Base-by-base conservation (phyloP, 2,888 invertebrate genomes). In the Drosophila parthenogenetica region DNA sequence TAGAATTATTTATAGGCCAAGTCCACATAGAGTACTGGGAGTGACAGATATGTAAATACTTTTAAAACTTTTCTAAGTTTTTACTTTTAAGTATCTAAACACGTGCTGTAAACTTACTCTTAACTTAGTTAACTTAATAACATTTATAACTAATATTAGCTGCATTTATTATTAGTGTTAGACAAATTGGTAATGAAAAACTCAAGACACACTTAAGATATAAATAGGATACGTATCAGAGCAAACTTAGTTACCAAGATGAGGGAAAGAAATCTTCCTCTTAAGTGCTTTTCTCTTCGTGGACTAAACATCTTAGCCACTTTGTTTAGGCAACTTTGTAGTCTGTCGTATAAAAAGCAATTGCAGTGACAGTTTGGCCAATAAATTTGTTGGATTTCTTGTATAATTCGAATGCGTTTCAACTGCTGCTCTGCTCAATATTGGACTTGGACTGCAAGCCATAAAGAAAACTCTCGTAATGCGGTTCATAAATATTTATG, bases 401-500 rank as follows among this genome's bases (percentile, higher is more conserved):
- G 22, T 39, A n/a, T 29, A 45, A 49, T 13, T 40, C 22, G 29
- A 60, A 40, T 75, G 62, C 61, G 71, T 64, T 73, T 64, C 55
- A 53, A 54, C 37, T 57, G 51, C 43, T 35, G 40, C 39, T 77
- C 29, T 11, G 32, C 17, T 19, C 35, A 39, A 37, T 50, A 54
- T 73, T 67, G 68, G 66, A 65, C 43, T 73, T 67, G 68, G 66
- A 65, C 43, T 66, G 68, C 50, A 63, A 63, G 69, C 45, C 59
- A 63, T 25, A 58, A 50, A 61, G 55, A 39, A 61, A 66, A 48
- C 68, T 53, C 49, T 53, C 72, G 59, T 74, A 80, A 69, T 83
- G 78, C 78, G 74, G 63, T 55, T 53, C 46, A 71, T 73, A 75
- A 75, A 83, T 86, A 81, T 86, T 83, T 86, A 83, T 77, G 37